Evolutionary conservation across 2,888 invertebrate species (phyloP), one percentile per base, ranked within the genome.

Genomic region (Caradrina clavipalpis): DNA sequence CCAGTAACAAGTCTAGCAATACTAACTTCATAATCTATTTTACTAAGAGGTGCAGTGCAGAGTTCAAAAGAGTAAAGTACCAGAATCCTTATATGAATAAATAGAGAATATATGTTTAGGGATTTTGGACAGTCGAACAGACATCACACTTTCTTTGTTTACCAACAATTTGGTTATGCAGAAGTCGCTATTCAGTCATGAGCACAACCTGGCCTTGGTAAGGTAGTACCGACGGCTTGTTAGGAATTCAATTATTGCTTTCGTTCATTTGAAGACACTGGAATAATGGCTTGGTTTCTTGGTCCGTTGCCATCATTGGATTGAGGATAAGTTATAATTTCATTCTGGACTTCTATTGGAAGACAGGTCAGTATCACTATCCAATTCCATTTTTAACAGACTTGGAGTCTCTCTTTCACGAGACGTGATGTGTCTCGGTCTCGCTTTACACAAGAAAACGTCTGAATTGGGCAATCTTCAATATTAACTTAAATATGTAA

Each of bases 251-350:
- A 77, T 73, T 75, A 84, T 84, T 81, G 82, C 79, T 78, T 81
- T 86, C 76, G 83, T 81, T 84, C 55, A 68, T 67, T 54, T 61
- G 42, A 84, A 68, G 73, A 79, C 80, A 64, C 74, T 67, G 61
- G 63, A 65, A 63, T 56, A 69, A 66, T 56, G 69, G 73, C 64
- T 56, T 64, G 73, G 72, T 71, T 63, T 77, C 78, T 89, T 89
- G 89, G 88, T 88, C 89, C 90, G 88, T 88, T 86, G 88, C 90
- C 86, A 89, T 88, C 84, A 80, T 83, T 83, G 79, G 82, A 80
- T 82, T 79, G 57, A 75, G 71, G 67, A 80, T 76, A 77, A 78
- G 64, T 70, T 60, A 68, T 62, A 19, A 60, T 85, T 74, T 69
- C 15, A 63, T 73, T 69, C 64, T 68, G 64, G 75, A 80, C 79